Base-by-base conservation (phyloP, 2,113 vertebrate genomes). In the Takifugu flavidus region DNA sequence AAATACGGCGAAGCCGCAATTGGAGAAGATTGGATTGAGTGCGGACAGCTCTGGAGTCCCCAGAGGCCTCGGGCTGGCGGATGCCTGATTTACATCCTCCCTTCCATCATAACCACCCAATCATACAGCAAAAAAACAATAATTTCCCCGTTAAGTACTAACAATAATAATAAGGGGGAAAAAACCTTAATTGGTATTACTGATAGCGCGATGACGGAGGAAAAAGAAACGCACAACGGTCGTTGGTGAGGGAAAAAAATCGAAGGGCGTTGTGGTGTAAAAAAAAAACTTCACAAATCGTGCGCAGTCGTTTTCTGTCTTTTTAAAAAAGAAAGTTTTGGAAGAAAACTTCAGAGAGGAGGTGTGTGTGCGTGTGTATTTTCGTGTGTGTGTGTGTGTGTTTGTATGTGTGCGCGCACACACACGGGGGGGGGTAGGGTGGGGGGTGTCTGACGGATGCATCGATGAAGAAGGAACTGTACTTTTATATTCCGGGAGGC, bases 401-500 rank as follows among this genome's bases (percentile, higher is more conserved):
- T 65, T 14, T 27, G 42, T 12, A 51, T 60, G 64, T 26, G 20
- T 1, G 20, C 20, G 20, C 20, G 20, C 20, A 20, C 20, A 20
- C 20, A 20, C 20, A 20, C 20, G 20, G 20, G 20, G 20, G 20
- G 20, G 20, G 28, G 28, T 34, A 31, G 13, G 28, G 62, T 39
- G 49, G 59, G 54, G 50, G 31, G 75, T 27, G 73, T 92, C 89
- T 89, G 92, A 92, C 91, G 90, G 91, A 91, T 93, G 93, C 91
- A 93, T 93, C 88, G 90, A 91, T 84, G 91, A 94, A 92, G 93
- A 94, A 94, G 92, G 87, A 92, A 93, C 92, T 92, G 92, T 92
- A 92, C 92, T 91, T 91, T 92, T 91, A 90, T 94, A 94, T 94
- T 95, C 94, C 96, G 93, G 94, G 93, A 98, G 95, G 95, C 94